phyloP scores from a whole-genome alignment of 2,113 vertebrate genomes.

The Tetrax tetrax region DNA sequence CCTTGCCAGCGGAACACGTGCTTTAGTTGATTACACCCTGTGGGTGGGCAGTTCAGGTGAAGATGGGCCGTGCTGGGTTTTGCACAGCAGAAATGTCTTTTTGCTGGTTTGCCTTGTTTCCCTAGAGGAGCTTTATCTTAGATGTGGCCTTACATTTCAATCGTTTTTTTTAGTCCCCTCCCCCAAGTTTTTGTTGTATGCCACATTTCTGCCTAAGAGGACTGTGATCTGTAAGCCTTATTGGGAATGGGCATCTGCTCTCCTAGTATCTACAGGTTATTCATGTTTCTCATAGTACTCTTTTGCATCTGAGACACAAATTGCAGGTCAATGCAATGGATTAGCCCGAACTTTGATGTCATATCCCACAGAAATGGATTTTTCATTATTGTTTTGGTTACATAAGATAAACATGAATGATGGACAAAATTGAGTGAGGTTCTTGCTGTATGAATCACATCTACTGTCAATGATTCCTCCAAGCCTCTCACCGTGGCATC shows the following conservation, averaged over 20 bases:
- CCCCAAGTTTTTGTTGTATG: neutral
- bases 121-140: neutral
- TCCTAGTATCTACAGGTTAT: neutral
- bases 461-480: neutral
- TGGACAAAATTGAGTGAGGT: neutral
- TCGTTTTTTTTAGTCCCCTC: neutral
- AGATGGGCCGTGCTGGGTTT: neutral
- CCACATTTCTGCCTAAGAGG: neutral
- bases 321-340: neutral
- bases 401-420: neutral
- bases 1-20: neutral
- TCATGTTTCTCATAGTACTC: neutral
- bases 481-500: neutral
- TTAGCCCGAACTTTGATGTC: neutral
- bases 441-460: neutral
- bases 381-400: neutral
- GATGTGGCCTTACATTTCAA: neutral
- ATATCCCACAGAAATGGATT: neutral
- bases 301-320: neutral
- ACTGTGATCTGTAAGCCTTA: neutral
- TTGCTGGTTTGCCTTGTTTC: neutral
- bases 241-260: neutral
- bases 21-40: neutral
- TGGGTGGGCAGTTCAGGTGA: neutral
- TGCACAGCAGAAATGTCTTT: neutral